phyloP scores from a whole-genome alignment of 1,140 invertebrate species.

The Platorchestia sp. region DNA sequence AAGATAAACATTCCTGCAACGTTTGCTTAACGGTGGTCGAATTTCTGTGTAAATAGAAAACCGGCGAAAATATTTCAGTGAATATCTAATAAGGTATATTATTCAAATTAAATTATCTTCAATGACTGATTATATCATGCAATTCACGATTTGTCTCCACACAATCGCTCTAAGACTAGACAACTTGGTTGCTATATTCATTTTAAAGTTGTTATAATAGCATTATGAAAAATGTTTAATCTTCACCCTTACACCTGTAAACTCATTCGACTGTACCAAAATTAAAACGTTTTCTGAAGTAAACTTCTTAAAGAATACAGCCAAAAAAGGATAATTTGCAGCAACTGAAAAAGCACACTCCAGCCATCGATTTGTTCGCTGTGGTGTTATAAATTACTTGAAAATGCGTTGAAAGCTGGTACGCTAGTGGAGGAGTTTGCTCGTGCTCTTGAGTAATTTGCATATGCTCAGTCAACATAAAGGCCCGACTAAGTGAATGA shows the following conservation, averaged over 20 bases:
- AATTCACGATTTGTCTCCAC: too few species aligned
- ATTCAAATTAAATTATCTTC: background rate
- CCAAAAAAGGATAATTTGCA: background rate
- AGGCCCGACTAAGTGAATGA: conserved; percentile 18
- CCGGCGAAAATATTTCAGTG: background rate
- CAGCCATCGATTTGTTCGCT: background rate
- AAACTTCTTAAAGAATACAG: background rate
- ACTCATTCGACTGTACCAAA: background rate
- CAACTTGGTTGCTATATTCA: too few species aligned
- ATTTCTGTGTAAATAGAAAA: background rate
- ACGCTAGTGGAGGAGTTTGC: background rate
- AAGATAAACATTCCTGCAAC: conserved; percentile 25
- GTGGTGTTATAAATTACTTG: background rate
- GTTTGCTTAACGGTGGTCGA: background rate
- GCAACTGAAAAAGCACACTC: background rate
- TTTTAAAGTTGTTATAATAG: background rate
- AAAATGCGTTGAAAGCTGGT: background rate
- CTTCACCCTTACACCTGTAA: too few species aligned
- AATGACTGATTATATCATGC: background rate
- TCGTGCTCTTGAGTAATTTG: background rate
- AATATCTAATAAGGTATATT: background rate
- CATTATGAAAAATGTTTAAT: too few species aligned
- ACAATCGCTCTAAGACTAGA: too few species aligned
- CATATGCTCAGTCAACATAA: background rate
- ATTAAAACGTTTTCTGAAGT: background rate